Percentiles rank a stretch among this genome's conserved stretches.
Conservation (phyloP, 2,888 invertebrate genomes). For the Troides aeacus region DNA sequence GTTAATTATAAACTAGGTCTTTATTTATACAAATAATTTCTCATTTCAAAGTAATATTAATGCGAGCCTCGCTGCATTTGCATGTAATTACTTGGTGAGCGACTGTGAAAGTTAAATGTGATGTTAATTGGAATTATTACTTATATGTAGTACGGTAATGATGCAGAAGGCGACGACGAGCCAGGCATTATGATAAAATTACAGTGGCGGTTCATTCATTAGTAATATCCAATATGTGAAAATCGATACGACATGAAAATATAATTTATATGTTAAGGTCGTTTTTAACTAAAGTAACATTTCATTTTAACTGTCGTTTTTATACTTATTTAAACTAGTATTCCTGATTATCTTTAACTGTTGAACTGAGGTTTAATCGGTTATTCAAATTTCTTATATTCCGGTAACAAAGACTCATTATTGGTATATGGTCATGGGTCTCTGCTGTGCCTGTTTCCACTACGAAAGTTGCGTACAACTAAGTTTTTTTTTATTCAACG, state of each 20-base stretch:
- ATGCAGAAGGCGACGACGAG: slow-evolving; percentile 1
- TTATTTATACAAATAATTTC: too few species aligned
- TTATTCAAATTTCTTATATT: not conserved
- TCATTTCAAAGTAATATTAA: too few species aligned
- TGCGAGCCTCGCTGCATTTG: not conserved
- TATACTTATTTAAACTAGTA: too few species aligned
- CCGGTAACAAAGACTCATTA: not conserved
- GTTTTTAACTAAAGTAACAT: not conserved
- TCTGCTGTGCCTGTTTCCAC: too few species aligned
- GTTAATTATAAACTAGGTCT: too few species aligned
- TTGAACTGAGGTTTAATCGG: too few species aligned
- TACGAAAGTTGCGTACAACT: too few species aligned
- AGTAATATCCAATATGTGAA: not conserved
- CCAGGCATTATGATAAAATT: slow-evolving; percentile 1
- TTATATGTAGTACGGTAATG: slow-evolving; percentile 1
- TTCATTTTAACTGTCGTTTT: too few species aligned
- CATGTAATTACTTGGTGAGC: not conserved
- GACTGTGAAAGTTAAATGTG: not conserved
- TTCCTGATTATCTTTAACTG: too few species aligned
- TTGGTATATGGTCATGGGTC: too few species aligned
- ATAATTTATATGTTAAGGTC: not conserved
- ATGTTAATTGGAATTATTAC: not conserved
- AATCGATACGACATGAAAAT: not conserved
- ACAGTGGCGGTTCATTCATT: not conserved
- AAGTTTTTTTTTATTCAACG: too few species aligned